phyloP scores from a whole-genome alignment of 1,140 invertebrate genomes.

The fruit fly (Drosophila melanogaster) region DNA sequence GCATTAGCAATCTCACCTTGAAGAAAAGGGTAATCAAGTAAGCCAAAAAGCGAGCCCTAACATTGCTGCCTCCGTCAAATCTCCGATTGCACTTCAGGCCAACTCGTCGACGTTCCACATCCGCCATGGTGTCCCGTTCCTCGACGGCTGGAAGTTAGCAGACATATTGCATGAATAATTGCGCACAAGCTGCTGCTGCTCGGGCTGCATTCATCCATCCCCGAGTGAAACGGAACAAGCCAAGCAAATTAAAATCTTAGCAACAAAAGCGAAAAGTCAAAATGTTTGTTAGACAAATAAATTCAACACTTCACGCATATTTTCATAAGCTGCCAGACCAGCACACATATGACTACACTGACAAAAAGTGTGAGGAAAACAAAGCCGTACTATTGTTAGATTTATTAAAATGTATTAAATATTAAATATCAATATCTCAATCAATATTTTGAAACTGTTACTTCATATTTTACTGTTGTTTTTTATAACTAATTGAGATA shows the following conservation, averaged over 20 bases:
- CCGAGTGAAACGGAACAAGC: slow-evolving; percentile 19
- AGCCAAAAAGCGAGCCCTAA: not conserved
- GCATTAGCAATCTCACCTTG: slow-evolving; percentile 49
- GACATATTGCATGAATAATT: slow-evolving; percentile 57
- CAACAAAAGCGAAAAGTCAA: slow-evolving; percentile 43
- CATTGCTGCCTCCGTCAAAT: not conserved
- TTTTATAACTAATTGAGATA: no score
- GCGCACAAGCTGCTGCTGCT: slow-evolving; percentile 33
- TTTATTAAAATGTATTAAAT: no score
- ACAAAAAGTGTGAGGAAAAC: not conserved
- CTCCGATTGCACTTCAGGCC: not conserved
- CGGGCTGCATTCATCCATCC: slow-evolving; percentile 25
- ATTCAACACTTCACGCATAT: slow-evolving; percentile 60
- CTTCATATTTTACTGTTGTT: no score
- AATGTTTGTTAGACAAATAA: slow-evolving; percentile 50
- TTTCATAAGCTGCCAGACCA: slow-evolving; percentile 40
- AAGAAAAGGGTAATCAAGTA: slow-evolving; percentile 1
- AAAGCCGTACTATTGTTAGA: no score
- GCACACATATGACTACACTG: slow-evolving; percentile 13
- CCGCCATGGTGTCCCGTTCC: slow-evolving; percentile 1
- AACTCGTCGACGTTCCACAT: slow-evolving; percentile 25
- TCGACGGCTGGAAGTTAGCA: slow-evolving; percentile 18
- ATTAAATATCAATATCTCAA: no score
- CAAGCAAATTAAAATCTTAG: slow-evolving; percentile 51
- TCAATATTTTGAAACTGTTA: no score